phyloP scores from a whole-genome alignment of 2,797 vertebrate genomes.

The Pelochelys cantorii region DNA sequence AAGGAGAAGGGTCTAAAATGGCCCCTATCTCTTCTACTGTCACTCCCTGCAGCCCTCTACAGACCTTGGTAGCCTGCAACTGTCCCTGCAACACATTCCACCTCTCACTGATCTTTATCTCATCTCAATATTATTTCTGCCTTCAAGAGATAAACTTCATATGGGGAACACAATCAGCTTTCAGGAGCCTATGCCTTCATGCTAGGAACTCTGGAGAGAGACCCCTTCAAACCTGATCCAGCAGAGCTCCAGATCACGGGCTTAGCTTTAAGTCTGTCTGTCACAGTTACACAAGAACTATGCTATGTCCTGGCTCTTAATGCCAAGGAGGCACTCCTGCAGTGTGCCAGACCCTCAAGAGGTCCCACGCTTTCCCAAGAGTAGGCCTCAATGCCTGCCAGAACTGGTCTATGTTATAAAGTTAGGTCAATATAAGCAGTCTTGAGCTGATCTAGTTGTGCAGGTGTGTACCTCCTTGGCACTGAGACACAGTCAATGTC shows the following conservation, averaged over 20 bases:
- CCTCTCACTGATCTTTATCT: constrained; percentile 25
- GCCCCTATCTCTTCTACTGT: constrained; percentile 30
- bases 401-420: background rate
- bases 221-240: constrained; percentile 21
- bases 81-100: background rate
- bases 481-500: background rate
- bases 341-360: background rate
- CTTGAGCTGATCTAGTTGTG: background rate
- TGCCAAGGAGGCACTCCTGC: background rate
- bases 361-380: background rate
- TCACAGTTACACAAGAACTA: background rate
- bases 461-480: background rate
- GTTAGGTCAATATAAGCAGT: background rate
- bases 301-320: background rate
- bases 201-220: background rate
- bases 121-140: constrained; percentile 45
- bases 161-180: constrained; percentile 33
- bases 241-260: background rate
- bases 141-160: background rate
- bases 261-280: background rate
- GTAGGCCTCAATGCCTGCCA: background rate
- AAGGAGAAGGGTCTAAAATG: constrained; percentile 5
- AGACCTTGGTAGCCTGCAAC: accelerated
- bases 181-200: background rate
- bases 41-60: accelerated